A percentile compares a stretch with the other conserved stretches of the same genome.
These are phyloP conservation scores for Rhinoraja longicauda DNA, from an alignment of 2,797 vertebrate genomes.

Conservation along the genomic window DNA sequence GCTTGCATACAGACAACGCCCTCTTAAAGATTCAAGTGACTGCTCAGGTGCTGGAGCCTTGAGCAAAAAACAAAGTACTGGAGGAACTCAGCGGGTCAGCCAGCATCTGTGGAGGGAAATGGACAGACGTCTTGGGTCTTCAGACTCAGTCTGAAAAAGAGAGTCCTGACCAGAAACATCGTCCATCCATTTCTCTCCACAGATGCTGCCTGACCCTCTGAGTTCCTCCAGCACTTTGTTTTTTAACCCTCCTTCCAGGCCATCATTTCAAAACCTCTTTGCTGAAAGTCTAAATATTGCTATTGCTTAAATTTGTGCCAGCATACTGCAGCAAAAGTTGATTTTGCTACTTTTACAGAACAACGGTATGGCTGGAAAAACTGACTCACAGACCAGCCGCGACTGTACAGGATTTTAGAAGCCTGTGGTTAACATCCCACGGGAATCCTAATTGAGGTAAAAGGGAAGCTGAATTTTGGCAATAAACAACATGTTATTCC, in stretches of 20 bases:
- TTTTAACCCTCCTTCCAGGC: not conserved
- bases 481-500: slow-evolving; percentile 15
- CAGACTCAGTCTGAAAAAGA: no score
- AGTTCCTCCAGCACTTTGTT: no score
- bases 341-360: not conserved
- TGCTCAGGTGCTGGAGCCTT: no score
- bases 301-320: not conserved
- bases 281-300: not conserved
- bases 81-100: no score
- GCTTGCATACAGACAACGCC: not conserved
- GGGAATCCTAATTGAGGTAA: slow-evolving; percentile 24
- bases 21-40: not conserved
- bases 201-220: no score
- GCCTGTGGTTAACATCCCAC: slow-evolving; percentile 7
- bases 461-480: not conserved
- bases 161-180: no score
- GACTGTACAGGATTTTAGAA: not conserved
- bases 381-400: not conserved
- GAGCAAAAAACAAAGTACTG: no score
- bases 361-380: not conserved
- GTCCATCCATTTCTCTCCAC: no score
- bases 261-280: not conserved
- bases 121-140: no score
- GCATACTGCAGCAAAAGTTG: not conserved
- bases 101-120: no score